A percentile compares a stretch with the other conserved stretches of the same genome.
These are phyloP conservation scores for Salpingus planirostris DNA, from an alignment of 2,888 invertebrate genomes.

Conservation along the genomic window DNA sequence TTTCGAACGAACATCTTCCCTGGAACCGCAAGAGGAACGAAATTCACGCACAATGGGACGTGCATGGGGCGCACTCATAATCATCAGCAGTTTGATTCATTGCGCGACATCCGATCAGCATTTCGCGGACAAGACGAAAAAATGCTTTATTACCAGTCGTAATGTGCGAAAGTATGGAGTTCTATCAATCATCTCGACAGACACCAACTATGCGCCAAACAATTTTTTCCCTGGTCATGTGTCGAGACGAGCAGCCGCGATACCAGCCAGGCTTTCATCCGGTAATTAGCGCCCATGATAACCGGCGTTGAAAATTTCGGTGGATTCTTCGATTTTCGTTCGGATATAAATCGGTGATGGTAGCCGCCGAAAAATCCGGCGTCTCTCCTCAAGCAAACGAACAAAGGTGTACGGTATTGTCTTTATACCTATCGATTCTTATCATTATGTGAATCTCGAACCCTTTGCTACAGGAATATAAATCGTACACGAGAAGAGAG, in stretches of 20 bases:
- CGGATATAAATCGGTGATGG: slow-evolving; percentile 2
- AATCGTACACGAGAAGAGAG: slow-evolving; percentile 4
- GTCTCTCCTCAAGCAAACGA: too few relatives aligned
- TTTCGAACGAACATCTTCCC: neutral
- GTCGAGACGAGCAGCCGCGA: too few relatives aligned
- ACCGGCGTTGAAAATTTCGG: too few relatives aligned
- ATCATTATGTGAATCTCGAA: slow-evolving; percentile 4
- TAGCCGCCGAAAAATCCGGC: too few relatives aligned
- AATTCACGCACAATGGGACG: slow-evolving; percentile 3
- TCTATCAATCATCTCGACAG: slow-evolving; percentile 10
- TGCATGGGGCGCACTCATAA: slow-evolving; percentile 6
- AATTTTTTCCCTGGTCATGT: too few relatives aligned
- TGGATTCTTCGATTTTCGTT: too few relatives aligned
- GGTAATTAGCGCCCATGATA: too few relatives aligned
- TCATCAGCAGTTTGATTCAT: slow-evolving; percentile 11
- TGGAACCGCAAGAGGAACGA: neutral
- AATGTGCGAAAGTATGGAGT: slow-evolving; percentile 12
- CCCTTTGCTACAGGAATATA: slow-evolving; percentile 3
- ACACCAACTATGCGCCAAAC: too few relatives aligned
- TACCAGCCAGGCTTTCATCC: too few relatives aligned
- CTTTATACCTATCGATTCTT: slow-evolving; percentile 2
- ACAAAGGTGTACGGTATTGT: slow-evolving; percentile 2
- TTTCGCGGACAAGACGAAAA: slow-evolving; percentile 5
- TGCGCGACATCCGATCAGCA: slow-evolving; percentile 10
- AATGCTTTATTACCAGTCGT: slow-evolving; percentile 3